Evolutionary conservation across 2,888 invertebrate species (phyloP), one percentile per base, ranked within the genome.

Genomic region (Caenorhabditis plicata): DNA sequence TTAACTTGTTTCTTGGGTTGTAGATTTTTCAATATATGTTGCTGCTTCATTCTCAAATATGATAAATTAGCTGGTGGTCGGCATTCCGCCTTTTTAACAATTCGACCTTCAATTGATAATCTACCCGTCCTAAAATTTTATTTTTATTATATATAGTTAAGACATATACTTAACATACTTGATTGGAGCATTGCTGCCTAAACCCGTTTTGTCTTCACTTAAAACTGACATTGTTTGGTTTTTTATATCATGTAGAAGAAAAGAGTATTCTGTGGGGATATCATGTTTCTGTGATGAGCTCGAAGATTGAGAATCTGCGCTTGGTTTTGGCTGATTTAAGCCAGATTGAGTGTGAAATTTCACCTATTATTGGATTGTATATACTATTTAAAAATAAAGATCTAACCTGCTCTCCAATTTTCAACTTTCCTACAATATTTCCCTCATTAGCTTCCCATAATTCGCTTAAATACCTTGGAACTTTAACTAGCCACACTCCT

Each of bases 401-500:
- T 3, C 7, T 45, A n/a, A 55, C 62, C 25, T 51, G 31, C 2
- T 32, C 43, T 20, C 48, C 53, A 1, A 53, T 53, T n/a, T 51
- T 41, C 27, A 74, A 42, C 31, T 65, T 63, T 11, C 72, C 75
- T 5, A 75, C 71, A n/a, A 71, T 69, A 38, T 44, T 56, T 41
- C 74, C 72, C 40, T 68, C 63, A 31, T 71, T 71, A 22, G 68
- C 64, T 23, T 73, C 72, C 72, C 72, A 73, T 20, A 68, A 23
- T 46, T 74, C 73, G 9, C 71, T 70, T 11, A 76, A 47, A 38
- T 77, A 76, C 36, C 70, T 54, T 2, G 77, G 77, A 20, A 77
- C 77, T 57, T 78, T 78, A n/a, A 78, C 79, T 2, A 78, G 66
- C 79, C 79, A 78, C 20, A 80, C 64, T 25, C 77, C 71, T 17